Percentiles rank a stretch among this genome's conserved stretches.
Conservation (phyloP, 1,140 invertebrate genomes). For the Heliothis subflexa region DNA sequence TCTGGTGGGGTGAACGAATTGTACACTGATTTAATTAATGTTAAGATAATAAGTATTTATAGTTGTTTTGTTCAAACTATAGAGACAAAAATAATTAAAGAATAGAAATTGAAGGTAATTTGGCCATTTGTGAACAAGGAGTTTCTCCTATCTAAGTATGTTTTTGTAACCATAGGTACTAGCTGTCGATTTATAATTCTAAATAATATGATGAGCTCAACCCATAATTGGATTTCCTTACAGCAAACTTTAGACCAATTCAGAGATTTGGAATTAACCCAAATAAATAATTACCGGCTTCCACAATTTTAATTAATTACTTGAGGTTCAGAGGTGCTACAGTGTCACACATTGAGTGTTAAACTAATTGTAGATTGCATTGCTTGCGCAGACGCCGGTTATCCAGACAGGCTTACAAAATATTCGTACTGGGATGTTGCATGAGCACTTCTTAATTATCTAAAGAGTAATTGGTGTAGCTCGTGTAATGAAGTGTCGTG, state of each 20-base stretch:
- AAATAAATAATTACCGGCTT: neutral
- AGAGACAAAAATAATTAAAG: neutral
- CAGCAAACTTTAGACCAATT: too few species aligned
- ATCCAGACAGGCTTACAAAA: conserved; percentile 13
- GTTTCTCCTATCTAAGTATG: too few species aligned
- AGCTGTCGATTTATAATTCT: too few species aligned
- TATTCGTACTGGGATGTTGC: neutral
- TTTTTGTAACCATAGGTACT: too few species aligned
- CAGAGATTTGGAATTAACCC: neutral
- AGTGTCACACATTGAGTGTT: conserved; percentile 10
- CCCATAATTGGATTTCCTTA: too few species aligned
- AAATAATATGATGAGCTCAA: too few species aligned
- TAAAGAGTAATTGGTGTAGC: conserved; percentile 19
- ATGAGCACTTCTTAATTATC: conserved; percentile 16
- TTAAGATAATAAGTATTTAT: neutral
- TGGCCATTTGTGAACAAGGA: too few species aligned
- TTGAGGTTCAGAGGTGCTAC: neutral
- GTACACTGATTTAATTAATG: conserved; percentile 31
- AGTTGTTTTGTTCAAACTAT: neutral
- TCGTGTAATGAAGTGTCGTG: conserved; percentile 27
- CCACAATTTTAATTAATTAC: conserved; percentile 30
- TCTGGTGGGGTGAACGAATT: conserved; percentile 48
- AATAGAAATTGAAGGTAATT: neutral
- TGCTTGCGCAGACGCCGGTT: neutral
- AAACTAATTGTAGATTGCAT: conserved; percentile 13